A percentile compares a stretch with the other conserved stretches of the same genome.
Conservation (phyloP, 2,888 invertebrate genomes). For the Timema podura region DNA sequence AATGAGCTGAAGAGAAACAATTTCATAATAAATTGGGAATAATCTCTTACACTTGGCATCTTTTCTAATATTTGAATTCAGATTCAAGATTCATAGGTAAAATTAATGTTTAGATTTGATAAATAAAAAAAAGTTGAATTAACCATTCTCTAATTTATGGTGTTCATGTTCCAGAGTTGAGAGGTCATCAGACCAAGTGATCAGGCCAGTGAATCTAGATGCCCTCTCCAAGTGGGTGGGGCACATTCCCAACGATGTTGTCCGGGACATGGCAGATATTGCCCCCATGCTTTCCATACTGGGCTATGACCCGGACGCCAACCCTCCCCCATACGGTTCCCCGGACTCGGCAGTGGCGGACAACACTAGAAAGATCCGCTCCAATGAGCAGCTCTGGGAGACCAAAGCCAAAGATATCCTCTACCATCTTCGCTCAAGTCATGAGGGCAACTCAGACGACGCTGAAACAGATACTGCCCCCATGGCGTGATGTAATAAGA, state of each 20-base stretch:
- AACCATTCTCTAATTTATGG: not conserved
- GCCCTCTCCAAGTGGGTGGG: slow-evolving; percentile 92
- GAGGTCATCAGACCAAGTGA: slow-evolving; percentile 96
- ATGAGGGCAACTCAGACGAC: slow-evolving; percentile 27
- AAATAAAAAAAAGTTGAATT: not conserved
- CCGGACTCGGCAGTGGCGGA: slow-evolving; percentile 72
- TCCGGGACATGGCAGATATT: slow-evolving; percentile 85
- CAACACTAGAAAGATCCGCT: slow-evolving; percentile 50
- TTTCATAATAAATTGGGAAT: too few relatives aligned
- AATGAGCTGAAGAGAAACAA: too few relatives aligned
- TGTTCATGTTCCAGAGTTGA: slow-evolving; percentile 69
- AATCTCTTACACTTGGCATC: too few relatives aligned
- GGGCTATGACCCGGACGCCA: slow-evolving; percentile 94
- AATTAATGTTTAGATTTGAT: not conserved
- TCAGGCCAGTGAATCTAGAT: slow-evolving; percentile 95
- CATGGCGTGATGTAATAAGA: not conserved
- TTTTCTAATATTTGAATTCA: not conserved
- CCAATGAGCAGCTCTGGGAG: slow-evolving; percentile 34
- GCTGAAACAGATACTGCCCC: slow-evolving; percentile 27
- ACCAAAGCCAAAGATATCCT: slow-evolving; percentile 34
- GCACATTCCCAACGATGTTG: slow-evolving; percentile 84
- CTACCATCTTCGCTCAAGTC: slow-evolving; percentile 24
- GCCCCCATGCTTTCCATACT: slow-evolving; percentile 88
- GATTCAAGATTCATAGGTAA: too few relatives aligned
- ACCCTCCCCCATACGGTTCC: slow-evolving; percentile 91